These are phyloP conservation scores for Harmothoe impar DNA, from an alignment of 2,888 invertebrate species.

Conservation along the genomic window DNA sequence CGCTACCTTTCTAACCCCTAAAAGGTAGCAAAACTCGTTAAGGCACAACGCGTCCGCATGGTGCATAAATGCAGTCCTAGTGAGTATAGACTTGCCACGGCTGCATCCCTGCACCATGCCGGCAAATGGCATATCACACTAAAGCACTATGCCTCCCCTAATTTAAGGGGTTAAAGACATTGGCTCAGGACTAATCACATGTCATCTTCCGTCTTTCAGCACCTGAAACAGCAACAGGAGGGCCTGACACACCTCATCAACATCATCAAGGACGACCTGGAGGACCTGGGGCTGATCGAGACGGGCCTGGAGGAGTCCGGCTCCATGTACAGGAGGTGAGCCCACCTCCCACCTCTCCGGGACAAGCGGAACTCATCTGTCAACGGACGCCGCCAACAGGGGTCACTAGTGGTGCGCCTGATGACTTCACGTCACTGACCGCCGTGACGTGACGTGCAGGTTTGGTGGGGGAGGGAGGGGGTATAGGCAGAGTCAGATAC, in stretches of 20 bases:
- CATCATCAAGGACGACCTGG: constrained; percentile 91
- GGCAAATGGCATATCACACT: too few relatives aligned
- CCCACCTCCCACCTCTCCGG: background rate
- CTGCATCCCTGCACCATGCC: too few relatives aligned
- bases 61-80: too few relatives aligned
- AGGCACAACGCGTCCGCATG: too few relatives aligned
- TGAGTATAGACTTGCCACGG: too few relatives aligned
- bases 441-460: background rate
- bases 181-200: too few relatives aligned
- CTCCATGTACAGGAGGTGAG: constrained; percentile 54
- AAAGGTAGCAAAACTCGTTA: too few relatives aligned
- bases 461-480: background rate
- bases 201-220: constrained; percentile 84
- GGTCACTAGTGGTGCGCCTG: background rate
- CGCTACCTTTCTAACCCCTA: too few relatives aligned
- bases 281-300: constrained; percentile 86
- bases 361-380: background rate
- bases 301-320: constrained; percentile 63
- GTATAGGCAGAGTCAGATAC: background rate
- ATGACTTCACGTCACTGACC: background rate
- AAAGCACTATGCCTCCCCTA: too few relatives aligned
- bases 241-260: constrained; percentile 93
- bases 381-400: background rate
- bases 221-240: constrained; percentile 93
- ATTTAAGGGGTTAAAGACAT: too few relatives aligned